Base-by-base conservation (phyloP, 2,797 vertebrate genomes). In the Lacerta agilis region DNA sequence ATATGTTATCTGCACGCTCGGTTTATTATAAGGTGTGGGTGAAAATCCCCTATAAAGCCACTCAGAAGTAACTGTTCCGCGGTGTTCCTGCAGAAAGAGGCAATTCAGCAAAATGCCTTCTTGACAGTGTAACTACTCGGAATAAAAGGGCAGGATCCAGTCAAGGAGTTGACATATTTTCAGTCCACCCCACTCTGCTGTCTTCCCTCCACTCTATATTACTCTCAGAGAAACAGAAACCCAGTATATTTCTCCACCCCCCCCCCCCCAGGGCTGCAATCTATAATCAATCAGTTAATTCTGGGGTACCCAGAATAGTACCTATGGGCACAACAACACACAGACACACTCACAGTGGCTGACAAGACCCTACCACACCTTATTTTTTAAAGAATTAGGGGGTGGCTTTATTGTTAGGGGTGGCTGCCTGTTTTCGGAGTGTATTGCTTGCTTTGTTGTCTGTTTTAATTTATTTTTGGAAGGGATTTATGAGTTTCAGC, bases 61-160 rank as follows among this genome's bases (percentile, higher is more conserved):
- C 95, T 97, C 94, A 96, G 93, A 93, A 94, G 96, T 95, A 96
- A 96, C 95, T 95, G 94, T 90, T 94, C 90, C 79, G 82, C 91
- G 88, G 94, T 96, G 95, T 95, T 92, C 71, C 95, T 94, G 89
- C 91, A 94, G 91, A 94, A 91, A 95, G 93, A 95, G 95, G 93
- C 96, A 95, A 94, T 96, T 95, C 95, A 94, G 90, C 95, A 95
- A 97, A 96, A 94, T 88, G 94, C 93, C 95, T 90, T 93, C 94
- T 90, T 96, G 96, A 97, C 95, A 94, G 94, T 41, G 91, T 94
- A 95, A 95, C 93, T 94, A 93, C 95, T 95, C 94, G 92, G 90
- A 96, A 95, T 92, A 93, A 95, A 94, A 95, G 0, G 61, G 93
- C 93, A 79, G 88, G 94, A 93, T 96, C 86, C 94, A 95, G 94